Percentiles rank a stretch among this genome's conserved stretches.
Conservation (phyloP, 2,113 vertebrate species). For the Gasterosteus nipponicus region DNA sequence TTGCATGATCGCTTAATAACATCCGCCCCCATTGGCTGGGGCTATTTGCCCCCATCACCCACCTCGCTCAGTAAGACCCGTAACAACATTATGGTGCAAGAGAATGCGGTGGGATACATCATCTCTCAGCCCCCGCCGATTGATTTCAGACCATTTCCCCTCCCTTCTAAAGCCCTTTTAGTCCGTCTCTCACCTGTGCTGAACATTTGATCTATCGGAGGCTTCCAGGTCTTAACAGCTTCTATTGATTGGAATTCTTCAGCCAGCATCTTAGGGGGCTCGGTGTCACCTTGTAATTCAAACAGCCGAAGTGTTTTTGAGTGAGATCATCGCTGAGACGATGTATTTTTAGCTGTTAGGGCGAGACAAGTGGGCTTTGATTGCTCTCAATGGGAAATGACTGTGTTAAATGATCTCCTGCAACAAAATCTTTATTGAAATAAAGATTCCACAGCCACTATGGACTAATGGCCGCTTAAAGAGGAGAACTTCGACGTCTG, state of each 20-base stretch:
- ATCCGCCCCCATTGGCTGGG: constrained; percentile 68
- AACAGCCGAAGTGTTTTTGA: constrained; percentile 52
- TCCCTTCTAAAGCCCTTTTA: constrained; percentile 71
- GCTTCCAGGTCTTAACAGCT: constrained; percentile 70
- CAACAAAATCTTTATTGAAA: constrained; percentile 45
- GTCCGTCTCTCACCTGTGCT: constrained; percentile 69
- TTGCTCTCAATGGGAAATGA: constrained; percentile 57
- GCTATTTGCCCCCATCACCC: constrained; percentile 61
- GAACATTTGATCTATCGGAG: constrained; percentile 70
- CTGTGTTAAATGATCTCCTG: constrained; percentile 56
- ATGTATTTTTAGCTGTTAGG: constrained; percentile 53
- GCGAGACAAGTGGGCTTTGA: constrained; percentile 54
- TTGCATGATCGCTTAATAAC: constrained; percentile 84
- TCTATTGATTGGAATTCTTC: constrained; percentile 70
- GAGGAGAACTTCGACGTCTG: constrained; percentile 18
- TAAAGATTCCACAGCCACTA: constrained; percentile 21
- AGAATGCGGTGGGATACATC: constrained; percentile 74
- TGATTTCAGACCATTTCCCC: constrained; percentile 75
- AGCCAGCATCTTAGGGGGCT: constrained; percentile 47
- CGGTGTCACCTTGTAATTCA: constrained; percentile 70
- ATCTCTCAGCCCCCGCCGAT: constrained; percentile 75
- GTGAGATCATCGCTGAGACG: constrained; percentile 56
- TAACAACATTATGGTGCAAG: constrained; percentile 75
- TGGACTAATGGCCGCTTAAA: constrained; percentile 30
- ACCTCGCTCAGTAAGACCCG: constrained; percentile 48